Evolutionary conservation across 1,140 invertebrate species (phyloP), one percentile per base, ranked within the genome.

Genomic region (Luehdorfia chinensis): DNA sequence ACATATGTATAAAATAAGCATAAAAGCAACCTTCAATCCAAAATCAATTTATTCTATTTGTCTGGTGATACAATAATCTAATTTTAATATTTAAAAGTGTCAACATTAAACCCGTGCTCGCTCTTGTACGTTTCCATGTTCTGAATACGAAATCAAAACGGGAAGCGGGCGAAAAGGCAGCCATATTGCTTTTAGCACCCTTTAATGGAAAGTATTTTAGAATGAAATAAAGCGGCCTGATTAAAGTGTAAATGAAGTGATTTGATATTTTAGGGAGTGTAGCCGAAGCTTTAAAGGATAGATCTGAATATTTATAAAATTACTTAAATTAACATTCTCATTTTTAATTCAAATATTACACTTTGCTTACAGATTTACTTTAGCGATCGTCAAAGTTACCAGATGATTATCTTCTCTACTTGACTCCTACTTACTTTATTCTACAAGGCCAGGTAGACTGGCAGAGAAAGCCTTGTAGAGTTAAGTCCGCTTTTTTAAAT

Each of bases 61-160:
- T 73, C 50, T 74, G 57, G 59, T 68, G 63, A 65, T 47, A 74
- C 60, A 73, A 73, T 79, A 75, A 81, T 76, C 59, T 68, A 69
- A 74, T 81, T 74, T 84, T 73, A 80, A 80, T 80, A 79, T 78
- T 80, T 80, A 75, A 81, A 76, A 79, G 61, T 74, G 66, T 37
- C 63, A 68, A 75, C 72, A 80, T 76, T 77, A 76, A 54, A 72
- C 65, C 56, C 58, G 57, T 62, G 66, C 69, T 65, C 60, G 58
- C 73, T 66, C 66, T 69, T 72, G 58, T 63, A 50, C 54, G 55
- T 62, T 63, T 75, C 54, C 70, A 63, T 65, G 72, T 66, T 71
- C 56, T 71, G 81, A 84, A 85, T 85, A 69, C 70, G 30, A 81
- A 84, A 75, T 80, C 55, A 66, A 66, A 73, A 63, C 56, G 67